phyloP scores from a whole-genome alignment of 1,140 invertebrate species.

The Saccostrea cuccullata region DNA sequence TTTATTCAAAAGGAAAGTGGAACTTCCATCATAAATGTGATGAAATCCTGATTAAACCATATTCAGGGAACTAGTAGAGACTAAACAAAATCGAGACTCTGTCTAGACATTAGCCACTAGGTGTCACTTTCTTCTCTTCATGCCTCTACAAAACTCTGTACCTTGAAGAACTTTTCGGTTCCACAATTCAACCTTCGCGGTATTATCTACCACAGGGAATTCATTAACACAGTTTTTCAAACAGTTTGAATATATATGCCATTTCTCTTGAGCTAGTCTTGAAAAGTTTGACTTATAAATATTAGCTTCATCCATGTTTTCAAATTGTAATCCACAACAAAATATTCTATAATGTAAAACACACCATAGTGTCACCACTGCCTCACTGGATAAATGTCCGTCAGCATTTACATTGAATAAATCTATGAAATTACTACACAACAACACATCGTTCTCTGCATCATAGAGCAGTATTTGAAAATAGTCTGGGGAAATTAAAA shows the following conservation, averaged over 20 bases:
- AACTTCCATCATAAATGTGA: too few relatives aligned
- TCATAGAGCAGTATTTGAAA: neutral
- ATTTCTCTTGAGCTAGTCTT: neutral
- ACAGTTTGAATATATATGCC: neutral
- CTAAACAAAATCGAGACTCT: too few relatives aligned
- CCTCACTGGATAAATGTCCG: neutral
- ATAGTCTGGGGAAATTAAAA: slow-evolving; percentile 13
- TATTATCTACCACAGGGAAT: neutral
- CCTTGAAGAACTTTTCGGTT: slow-evolving; percentile 12
- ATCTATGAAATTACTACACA: slow-evolving; percentile 16
- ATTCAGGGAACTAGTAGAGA: too few relatives aligned
- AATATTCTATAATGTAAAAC: slow-evolving; percentile 36
- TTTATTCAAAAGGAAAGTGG: too few relatives aligned
- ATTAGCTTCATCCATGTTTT: neutral
- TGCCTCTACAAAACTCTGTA: slow-evolving; percentile 1
- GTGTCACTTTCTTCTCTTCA: neutral
- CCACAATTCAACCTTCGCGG: neutral
- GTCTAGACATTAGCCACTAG: too few relatives aligned
- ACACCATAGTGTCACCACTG: neutral
- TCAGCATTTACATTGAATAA: neutral
- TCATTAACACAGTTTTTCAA: neutral
- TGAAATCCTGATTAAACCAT: too few relatives aligned
- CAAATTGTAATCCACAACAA: neutral
- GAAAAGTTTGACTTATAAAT: neutral
- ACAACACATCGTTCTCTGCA: neutral